A percentile compares a stretch with the other conserved stretches of the same genome.
Evolutionary conservation across 2,888 invertebrate species (phyloP).

Genomic region (Sinotaia quadrata): DNA sequence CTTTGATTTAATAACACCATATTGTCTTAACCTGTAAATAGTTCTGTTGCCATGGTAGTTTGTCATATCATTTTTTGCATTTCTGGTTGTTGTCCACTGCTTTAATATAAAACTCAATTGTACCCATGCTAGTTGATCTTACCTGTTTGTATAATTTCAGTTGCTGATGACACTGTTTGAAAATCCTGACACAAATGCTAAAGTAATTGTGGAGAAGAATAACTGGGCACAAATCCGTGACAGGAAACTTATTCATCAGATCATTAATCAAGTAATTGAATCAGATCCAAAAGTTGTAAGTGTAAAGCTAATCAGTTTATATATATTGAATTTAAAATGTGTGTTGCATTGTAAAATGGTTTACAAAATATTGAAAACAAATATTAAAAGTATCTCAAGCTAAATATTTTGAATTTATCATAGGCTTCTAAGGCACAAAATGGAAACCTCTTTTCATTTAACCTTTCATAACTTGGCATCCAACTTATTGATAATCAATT

Average conservation of each 20-base stretch:
- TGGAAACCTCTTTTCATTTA: too few relatives aligned
- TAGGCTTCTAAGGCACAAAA: too few relatives aligned
- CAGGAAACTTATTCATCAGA: constrained; percentile 26
- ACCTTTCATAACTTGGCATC: too few relatives aligned
- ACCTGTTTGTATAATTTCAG: constrained; percentile 8
- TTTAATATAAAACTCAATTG: too few relatives aligned
- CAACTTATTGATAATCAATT: too few relatives aligned
- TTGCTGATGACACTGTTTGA: constrained; percentile 31
- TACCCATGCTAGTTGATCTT: background rate
- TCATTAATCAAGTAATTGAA: constrained; percentile 28
- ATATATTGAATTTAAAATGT: constrained; percentile 2
- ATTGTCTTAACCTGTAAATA: too few relatives aligned
- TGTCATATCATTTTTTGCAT: too few relatives aligned
- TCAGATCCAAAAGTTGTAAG: constrained; percentile 38
- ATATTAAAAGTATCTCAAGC: background rate
- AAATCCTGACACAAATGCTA: constrained; percentile 7
- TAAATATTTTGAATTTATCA: too few relatives aligned
- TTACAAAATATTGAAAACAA: background rate
- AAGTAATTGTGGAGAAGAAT: constrained; percentile 31
- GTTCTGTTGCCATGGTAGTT: too few relatives aligned
- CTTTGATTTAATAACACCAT: too few relatives aligned
- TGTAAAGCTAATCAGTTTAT: background rate
- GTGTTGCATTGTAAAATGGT: too few relatives aligned
- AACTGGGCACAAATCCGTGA: constrained; percentile 36
- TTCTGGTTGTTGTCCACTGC: too few relatives aligned